Percentiles rank a stretch among this genome's conserved stretches.
Conservation (phyloP, 2,113 vertebrate species). For the Rutilus rutilus region DNA sequence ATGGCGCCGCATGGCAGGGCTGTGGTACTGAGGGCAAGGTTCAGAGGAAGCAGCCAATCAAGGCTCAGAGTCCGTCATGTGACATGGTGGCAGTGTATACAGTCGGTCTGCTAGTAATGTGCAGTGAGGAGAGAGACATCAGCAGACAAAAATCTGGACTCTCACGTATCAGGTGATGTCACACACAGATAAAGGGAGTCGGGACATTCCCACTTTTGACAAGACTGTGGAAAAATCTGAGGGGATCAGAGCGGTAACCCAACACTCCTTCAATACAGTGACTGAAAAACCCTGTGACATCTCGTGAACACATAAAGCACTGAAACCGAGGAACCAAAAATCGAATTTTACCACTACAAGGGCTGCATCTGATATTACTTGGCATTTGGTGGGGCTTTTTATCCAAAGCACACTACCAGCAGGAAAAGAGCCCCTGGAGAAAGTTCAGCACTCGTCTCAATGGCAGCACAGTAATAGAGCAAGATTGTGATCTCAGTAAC, state of each 20-base stretch:
- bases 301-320: constrained; percentile 23
- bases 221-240: not conserved
- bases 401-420: not conserved
- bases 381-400: constrained; percentile 4
- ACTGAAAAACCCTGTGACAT: constrained; percentile 38
- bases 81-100: constrained; percentile 45
- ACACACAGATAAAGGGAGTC: constrained; percentile 14
- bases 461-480: constrained; percentile 2
- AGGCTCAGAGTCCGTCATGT: constrained; percentile 40
- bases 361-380: not conserved
- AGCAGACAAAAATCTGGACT: constrained; percentile 25
- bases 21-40: constrained; percentile 57
- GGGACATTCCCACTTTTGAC: constrained; percentile 41
- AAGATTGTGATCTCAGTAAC: constrained; percentile 30
- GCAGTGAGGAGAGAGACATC: not conserved
- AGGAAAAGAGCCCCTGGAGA: constrained; percentile 13
- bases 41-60: constrained; percentile 49
- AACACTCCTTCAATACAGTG: constrained; percentile 43
- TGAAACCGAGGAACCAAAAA: not conserved
- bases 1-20: constrained; percentile 52
- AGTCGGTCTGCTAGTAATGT: constrained; percentile 20
- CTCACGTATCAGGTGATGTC: constrained; percentile 49
- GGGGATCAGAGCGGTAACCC: constrained; percentile 30
- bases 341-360: not conserved
- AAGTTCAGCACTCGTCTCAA: not conserved